Evolutionary conservation across 1,140 invertebrate species (phyloP).

Genomic region (Ladona fulva): DNA sequence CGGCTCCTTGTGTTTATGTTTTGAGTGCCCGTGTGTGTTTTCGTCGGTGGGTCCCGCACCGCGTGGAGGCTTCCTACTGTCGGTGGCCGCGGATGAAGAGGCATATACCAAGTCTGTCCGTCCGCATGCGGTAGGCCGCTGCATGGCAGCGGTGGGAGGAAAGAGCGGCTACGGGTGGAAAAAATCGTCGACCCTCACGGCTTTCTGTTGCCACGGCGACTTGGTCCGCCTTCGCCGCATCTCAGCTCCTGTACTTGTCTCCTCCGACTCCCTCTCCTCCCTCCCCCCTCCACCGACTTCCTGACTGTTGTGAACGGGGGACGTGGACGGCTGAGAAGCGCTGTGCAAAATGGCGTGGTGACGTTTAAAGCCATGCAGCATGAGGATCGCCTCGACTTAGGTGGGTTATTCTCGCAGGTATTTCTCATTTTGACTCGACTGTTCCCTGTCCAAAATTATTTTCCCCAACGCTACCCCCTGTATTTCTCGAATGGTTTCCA

Average conservation of each 20-base stretch:
- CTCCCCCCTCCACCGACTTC: not conserved
- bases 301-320: not conserved
- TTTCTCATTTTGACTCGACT: not conserved
- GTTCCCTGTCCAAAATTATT: no score
- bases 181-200: not conserved
- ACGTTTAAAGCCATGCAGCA: conserved; percentile 8
- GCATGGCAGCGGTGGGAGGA: not conserved
- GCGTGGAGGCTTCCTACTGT: no score
- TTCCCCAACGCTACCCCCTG: no score
- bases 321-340: not conserved
- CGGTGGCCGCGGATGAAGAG: no score
- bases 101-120: no score
- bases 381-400: not conserved
- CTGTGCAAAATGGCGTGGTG: conserved; percentile 2
- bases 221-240: not conserved
- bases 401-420: not conserved
- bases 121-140: not conserved
- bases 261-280: not conserved
- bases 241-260: not conserved
- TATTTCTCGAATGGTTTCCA: no score
- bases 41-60: no score
- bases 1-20: no score
- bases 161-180: not conserved
- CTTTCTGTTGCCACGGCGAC: not conserved
- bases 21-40: no score